A percentile compares a stretch with the other conserved stretches of the same genome.
Conservation (phyloP, 2,113 vertebrate genomes). For the Malurus alboscapulatus region DNA sequence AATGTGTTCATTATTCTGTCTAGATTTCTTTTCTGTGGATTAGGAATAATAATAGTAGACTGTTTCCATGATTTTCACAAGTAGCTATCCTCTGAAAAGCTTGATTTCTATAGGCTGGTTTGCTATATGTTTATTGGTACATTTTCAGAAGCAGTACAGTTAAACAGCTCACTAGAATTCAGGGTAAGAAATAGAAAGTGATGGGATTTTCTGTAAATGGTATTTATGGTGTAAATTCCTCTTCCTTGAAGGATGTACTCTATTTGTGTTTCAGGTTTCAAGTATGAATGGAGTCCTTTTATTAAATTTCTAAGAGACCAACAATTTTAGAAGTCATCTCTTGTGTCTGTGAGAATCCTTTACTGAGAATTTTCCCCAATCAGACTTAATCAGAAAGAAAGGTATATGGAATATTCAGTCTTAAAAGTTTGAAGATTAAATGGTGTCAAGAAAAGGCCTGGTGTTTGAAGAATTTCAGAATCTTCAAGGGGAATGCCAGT, state of each 20-base stretch:
- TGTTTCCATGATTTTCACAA: background rate
- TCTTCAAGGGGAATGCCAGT: background rate
- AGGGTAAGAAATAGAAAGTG: background rate
- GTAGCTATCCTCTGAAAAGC: background rate
- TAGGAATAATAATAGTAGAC: background rate
- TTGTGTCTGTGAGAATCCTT: background rate
- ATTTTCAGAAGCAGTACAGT: background rate
- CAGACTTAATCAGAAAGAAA: background rate
- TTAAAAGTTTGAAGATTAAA: background rate
- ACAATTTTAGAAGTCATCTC: background rate
- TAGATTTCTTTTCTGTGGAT: background rate
- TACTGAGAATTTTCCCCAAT: background rate
- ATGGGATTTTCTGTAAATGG: background rate
- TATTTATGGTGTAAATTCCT: background rate
- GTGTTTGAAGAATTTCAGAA: background rate
- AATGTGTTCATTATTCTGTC: background rate
- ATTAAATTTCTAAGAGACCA: background rate
- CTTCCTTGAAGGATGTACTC: background rate
- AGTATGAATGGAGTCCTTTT: background rate
- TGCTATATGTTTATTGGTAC: background rate
- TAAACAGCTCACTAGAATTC: background rate
- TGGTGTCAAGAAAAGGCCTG: background rate
- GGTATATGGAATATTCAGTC: background rate
- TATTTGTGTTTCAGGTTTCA: background rate
- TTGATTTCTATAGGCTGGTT: background rate